Conservation (phyloP, 2,113 vertebrate species). For the Etheostoma spectabile region DNA sequence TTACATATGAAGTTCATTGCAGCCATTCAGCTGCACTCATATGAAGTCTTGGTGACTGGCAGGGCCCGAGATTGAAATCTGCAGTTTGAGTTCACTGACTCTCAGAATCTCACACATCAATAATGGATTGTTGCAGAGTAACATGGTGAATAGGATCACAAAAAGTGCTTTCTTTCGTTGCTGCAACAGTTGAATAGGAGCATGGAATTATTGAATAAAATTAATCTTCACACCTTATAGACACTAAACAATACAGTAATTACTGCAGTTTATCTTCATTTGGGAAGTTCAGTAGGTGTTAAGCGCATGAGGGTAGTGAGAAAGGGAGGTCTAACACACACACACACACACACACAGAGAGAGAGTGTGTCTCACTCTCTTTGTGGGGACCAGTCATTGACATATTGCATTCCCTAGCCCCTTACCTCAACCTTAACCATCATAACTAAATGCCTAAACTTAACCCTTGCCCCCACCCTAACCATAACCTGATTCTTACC, state of each 20-base stretch:
- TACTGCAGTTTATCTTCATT: constrained; percentile 74
- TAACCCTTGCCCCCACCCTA: too few relatives aligned
- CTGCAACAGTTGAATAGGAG: constrained; percentile 18
- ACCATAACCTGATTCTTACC: too few relatives aligned
- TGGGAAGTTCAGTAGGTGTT: constrained; percentile 58
- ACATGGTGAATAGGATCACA: constrained; percentile 11
- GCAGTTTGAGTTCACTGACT: constrained; percentile 29
- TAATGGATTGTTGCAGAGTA: constrained; percentile 22
- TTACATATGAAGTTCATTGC: constrained; percentile 11
- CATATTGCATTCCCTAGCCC: too few relatives aligned
- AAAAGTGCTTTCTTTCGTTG: not conserved
- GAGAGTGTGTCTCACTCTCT: too few relatives aligned
- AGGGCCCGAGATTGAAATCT: constrained; percentile 11
- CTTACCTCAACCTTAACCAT: too few relatives aligned
- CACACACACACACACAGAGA: constrained; percentile 3
- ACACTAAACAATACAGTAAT: constrained; percentile 62
- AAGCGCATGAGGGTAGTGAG: constrained; percentile 36
- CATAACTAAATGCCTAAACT: too few relatives aligned
- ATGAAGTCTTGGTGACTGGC: constrained; percentile 18
- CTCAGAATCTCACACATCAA: not conserved
- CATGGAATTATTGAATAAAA: constrained; percentile 22
- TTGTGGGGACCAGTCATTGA: too few relatives aligned
- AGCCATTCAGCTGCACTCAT: not conserved
- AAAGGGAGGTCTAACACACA: constrained; percentile 3
- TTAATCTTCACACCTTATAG: constrained; percentile 57